These are phyloP conservation scores for Stigmatopora nigra DNA, from an alignment of 2,113 vertebrate species.

Conservation along the genomic window DNA sequence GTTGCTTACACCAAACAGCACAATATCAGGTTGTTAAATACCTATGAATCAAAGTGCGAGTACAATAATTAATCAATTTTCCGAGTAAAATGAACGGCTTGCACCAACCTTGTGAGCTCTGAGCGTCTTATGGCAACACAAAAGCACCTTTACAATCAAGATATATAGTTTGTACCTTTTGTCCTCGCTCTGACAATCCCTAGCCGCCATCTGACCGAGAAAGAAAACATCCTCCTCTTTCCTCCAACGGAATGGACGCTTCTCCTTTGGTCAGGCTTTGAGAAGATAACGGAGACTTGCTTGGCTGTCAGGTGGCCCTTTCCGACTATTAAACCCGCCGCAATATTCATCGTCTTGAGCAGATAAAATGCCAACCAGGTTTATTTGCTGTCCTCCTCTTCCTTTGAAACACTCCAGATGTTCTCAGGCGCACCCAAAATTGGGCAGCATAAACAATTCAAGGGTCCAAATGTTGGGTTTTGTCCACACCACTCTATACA, in stretches of 20 bases:
- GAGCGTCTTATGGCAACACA: background rate
- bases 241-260: conserved; percentile 45
- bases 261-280: conserved; percentile 50
- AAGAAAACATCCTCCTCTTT: conserved; percentile 65
- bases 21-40: too few species aligned
- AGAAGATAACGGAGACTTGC: conserved; percentile 50
- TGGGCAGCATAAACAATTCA: background rate
- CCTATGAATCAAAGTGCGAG: too few species aligned
- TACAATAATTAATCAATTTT: too few species aligned
- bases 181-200: conserved; percentile 66
- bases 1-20: too few species aligned
- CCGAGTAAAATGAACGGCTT: too few species aligned
- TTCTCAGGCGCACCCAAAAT: conserved; percentile 27
- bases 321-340: conserved; percentile 49
- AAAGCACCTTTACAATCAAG: background rate
- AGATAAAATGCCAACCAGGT: conserved; percentile 12
- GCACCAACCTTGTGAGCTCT: too few species aligned
- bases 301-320: conserved; percentile 46
- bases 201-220: conserved; percentile 67
- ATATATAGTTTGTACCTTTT: conserved; percentile 53
- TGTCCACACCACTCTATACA: conserved; percentile 23
- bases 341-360: conserved; percentile 47
- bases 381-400: conserved; percentile 22
- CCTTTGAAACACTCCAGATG: conserved; percentile 37
- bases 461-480: background rate